These are phyloP conservation scores for Halisarca cf. caerulea DNA, from an alignment of 37 sponge, comb jelly and placozoan genomes.

Conservation along the genomic window DNA sequence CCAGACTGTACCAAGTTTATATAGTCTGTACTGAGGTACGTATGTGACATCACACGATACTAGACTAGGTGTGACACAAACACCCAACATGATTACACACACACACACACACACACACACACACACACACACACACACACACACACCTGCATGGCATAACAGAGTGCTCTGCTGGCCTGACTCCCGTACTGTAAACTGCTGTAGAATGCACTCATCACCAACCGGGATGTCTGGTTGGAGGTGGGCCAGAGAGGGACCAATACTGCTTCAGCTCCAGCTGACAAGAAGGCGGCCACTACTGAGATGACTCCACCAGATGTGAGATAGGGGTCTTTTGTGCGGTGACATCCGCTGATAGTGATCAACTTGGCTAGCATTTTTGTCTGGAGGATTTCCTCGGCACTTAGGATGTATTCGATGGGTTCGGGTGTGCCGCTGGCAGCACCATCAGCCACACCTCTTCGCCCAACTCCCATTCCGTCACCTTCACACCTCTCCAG, in stretches of 20 bases:
- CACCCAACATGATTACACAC: no score
- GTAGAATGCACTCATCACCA: conserved; percentile 91
- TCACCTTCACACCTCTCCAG: conserved; percentile 41
- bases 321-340: conserved; percentile 46
- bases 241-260: conserved; percentile 88
- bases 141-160: conserved; percentile 85
- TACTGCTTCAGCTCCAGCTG: conserved; percentile 79
- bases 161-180: conserved; percentile 68
- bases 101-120: neutral
- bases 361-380: conserved; percentile 73
- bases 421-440: conserved; percentile 50
- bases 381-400: conserved; percentile 56
- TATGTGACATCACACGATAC: no score
- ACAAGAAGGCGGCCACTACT: conserved; percentile 71
- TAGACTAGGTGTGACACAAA: no score
- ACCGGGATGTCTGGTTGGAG: conserved; percentile 67
- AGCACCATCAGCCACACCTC: conserved; percentile 61
- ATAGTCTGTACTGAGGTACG: no score
- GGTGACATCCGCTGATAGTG: conserved; percentile 72
- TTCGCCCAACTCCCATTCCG: conserved; percentile 33
- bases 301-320: conserved; percentile 65
- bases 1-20: no score
- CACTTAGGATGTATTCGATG: conserved; percentile 67
- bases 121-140: neutral
- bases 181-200: conserved; percentile 81